Conservation (phyloP, 2,797 vertebrate species). For the Tamandua tetradactyla region DNA sequence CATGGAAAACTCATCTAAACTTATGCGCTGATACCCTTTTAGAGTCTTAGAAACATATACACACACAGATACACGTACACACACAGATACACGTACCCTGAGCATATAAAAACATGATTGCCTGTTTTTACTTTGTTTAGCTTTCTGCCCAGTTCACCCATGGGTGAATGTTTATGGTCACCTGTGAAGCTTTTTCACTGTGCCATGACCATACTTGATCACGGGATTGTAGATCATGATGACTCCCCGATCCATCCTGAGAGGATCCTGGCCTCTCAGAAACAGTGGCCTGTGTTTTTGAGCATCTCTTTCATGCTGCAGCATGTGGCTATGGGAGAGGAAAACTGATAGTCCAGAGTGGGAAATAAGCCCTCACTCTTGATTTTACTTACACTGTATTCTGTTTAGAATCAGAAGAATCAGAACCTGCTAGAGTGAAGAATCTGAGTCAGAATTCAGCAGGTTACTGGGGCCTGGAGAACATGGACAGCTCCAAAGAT, state of each 20-base stretch:
- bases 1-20: background rate
- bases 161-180: fast-evolving
- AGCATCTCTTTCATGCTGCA: fast-evolving
- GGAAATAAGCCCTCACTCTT: background rate
- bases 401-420: background rate
- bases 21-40: fast-evolving
- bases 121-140: no score
- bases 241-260: fast-evolving
- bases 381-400: fast-evolving
- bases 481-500: fast-evolving
- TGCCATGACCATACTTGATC: fast-evolving
- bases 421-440: background rate
- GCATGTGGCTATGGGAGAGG: background rate
- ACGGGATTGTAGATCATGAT: fast-evolving
- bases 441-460: fast-evolving
- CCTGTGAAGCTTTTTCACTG: fast-evolving
- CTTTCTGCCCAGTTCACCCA: background rate
- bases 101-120: fast-evolving
- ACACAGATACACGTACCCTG: no score
- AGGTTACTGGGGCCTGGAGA: fast-evolving
- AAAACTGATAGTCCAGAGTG: background rate
- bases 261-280: background rate
- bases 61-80: fast-evolving
- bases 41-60: background rate
- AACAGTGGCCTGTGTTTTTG: fast-evolving